Evolutionary conservation across 2,113 vertebrate species (phyloP), one percentile per base, ranked within the genome.

Genomic region (Dipodomys merriami): DNA sequence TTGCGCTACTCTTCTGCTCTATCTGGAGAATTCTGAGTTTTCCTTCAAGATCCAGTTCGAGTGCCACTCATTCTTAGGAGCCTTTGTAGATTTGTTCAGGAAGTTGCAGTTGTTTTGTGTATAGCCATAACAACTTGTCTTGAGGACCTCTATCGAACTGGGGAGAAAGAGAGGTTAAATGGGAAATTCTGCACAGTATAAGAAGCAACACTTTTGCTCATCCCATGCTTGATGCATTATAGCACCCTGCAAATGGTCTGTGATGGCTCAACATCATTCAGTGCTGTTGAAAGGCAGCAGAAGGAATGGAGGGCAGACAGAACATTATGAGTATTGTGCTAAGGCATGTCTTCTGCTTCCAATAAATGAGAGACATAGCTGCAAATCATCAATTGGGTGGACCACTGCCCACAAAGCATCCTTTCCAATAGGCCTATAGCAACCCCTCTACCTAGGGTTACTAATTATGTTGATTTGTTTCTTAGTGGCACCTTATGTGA

Each of bases 1-100:
- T 91, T 22, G 16, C 2, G 74, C 25, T 39, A 53, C 57, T 57
- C 13, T 81, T 86, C 69, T 69, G 67, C n/a, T 86, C 13, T 53
- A 29, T 39, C 62, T 74, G 49, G 67, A 86, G 84, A 93, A 77
- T 91, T 77, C n/a, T 80, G 85, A 8, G 13, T 72, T 27, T 86
- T 80, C 10, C 71, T 91, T 84, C 72, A 91, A 35, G 20, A 89
- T 39, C 33, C 23, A 60, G n/a, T 20, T 9, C 6, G 90, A 73
- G 77, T 8, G 1, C 49, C 19, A 49, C 53, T 83, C 20, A 60
- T 78, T 81, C 22, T 80, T 69, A 79, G 69, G 87, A 90, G 7
- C 15, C 29, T 69, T 39, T 78, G 60, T 13, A 33, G 22, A 65
- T 30, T 84, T 90, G 91, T 68, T 83, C 65, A 76, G 65, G 64